Evolutionary conservation across 2,797 vertebrate species (phyloP), one percentile per base, ranked within the genome.

Genomic region (Chaetodon trifasciatus): DNA sequence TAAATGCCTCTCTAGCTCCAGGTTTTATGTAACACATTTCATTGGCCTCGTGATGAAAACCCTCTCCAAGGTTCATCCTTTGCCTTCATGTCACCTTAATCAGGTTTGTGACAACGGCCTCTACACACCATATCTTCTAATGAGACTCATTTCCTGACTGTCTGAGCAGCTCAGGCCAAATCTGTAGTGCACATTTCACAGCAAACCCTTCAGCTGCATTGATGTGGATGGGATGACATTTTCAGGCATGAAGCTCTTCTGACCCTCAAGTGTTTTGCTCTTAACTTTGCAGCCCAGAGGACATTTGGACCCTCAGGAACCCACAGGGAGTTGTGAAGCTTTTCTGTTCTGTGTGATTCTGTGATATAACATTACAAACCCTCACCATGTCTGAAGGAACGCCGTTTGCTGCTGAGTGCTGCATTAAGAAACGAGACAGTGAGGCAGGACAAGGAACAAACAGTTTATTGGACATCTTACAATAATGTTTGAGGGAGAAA

Each of bases 381-480:
- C 0, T 28, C 6, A 19, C 5, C 0, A 5, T 11, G 47, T 28
- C 9, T 61, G 12, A 3, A 35, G 24, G 40, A 16, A 66, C 32
- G 4, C 3, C 1, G 9, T 50, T 44, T 46, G 6, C 8, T 56
- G 23, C 11, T 37, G 10, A 67, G 32, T 47, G 13, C 23, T 5
- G 5, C 5, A 69, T n/a, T 44, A 15, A 53, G 6, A 76, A 78
- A 81, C 74, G 6, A 85, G 44, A 53, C 56, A 39, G 3, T 21
- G 60, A 89, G 32, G 55, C 87, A 66, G 82, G 64, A 72, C 81
- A 90, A 90, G 77, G 84, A 91, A 92, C 88, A 92, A 93, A 93
- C 84, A 87, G 75, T 93, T 95, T 95, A 96, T 95, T 96, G 80
- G 84, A 96, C 95, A 96, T 92, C 86, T 91, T 95, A 96, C 96